A percentile compares a stretch with the other conserved stretches of the same genome.
These are phyloP conservation scores for Tachycineta bicolor DNA, from an alignment of 2,113 vertebrate genomes.

Conservation along the genomic window DNA sequence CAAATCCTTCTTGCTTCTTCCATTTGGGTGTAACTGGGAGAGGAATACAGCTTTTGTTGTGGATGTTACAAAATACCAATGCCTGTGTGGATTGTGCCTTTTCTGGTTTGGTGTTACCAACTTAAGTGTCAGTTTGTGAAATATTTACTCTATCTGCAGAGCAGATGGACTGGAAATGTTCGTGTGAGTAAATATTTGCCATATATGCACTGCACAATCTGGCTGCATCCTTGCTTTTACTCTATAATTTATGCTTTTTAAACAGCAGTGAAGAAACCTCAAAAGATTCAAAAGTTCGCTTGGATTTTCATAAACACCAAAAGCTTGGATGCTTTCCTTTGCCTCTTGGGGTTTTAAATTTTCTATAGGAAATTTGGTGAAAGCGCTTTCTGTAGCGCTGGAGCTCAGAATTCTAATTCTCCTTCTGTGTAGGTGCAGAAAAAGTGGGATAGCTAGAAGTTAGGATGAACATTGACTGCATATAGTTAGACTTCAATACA, in stretches of 20 bases:
- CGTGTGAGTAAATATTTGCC: conserved; percentile 65
- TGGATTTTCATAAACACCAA: conserved; percentile 33
- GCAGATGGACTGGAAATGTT: conserved; percentile 65
- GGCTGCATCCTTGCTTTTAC: conserved; percentile 38
- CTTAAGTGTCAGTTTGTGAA: conserved; percentile 43
- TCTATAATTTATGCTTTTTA: conserved; percentile 56
- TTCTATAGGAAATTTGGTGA: neutral
- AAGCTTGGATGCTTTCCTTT: conserved; percentile 25
- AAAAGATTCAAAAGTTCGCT: conserved; percentile 40
- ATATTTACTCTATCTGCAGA: conserved; percentile 61
- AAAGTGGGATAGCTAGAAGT: neutral
- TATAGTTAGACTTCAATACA: neutral
- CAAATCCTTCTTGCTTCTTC: neutral
- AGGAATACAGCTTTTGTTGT: neutral
- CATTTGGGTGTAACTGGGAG: neutral
- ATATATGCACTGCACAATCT: conserved; percentile 63
- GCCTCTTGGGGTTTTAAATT: neutral
- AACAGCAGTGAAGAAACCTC: conserved; percentile 22
- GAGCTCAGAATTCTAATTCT: neutral
- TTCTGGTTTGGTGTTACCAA: conserved; percentile 40
- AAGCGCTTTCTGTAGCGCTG: neutral
- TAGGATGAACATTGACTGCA: neutral
- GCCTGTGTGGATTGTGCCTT: neutral
- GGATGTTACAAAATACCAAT: neutral
- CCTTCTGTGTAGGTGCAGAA: neutral